These are phyloP conservation scores for Grammomys surdaster DNA, from an alignment of 2,113 vertebrate genomes.

Conservation along the genomic window DNA sequence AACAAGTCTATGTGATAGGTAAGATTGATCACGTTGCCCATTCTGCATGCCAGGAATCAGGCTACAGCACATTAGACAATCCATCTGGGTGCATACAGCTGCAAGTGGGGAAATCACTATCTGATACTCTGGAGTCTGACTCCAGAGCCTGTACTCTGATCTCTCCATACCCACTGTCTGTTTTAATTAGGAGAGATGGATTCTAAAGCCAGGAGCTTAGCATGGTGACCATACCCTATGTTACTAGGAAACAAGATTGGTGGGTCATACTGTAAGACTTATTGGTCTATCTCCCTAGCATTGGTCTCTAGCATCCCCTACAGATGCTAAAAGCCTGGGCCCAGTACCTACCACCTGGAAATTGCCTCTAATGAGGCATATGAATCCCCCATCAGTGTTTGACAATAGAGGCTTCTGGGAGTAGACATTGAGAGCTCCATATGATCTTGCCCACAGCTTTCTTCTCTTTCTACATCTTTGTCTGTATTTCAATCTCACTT, in stretches of 20 bases:
- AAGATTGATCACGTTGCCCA: background rate
- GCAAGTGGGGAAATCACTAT: background rate
- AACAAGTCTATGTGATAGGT: background rate
- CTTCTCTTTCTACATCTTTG: background rate
- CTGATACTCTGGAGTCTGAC: slow-evolving; percentile 19
- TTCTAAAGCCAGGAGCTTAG: background rate
- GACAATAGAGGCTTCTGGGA: slow-evolving; percentile 13
- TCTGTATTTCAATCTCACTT: background rate
- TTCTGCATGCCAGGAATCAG: background rate
- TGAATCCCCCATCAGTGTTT: background rate
- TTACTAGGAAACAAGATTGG: background rate
- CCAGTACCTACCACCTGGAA: background rate
- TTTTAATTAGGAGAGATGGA: background rate
- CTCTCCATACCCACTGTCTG: background rate
- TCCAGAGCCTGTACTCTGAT: background rate
- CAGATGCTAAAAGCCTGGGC: background rate
- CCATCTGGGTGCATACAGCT: background rate
- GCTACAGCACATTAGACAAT: background rate
- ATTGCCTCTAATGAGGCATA: background rate
- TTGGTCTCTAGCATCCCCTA: background rate
- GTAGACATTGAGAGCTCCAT: background rate
- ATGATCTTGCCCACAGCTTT: background rate
- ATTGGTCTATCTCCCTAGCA: background rate
- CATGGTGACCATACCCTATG: background rate
- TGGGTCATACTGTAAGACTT: background rate